Evolutionary conservation across 2,797 vertebrate genomes (phyloP).

Genomic region (Oreochromis mossambicus): DNA sequence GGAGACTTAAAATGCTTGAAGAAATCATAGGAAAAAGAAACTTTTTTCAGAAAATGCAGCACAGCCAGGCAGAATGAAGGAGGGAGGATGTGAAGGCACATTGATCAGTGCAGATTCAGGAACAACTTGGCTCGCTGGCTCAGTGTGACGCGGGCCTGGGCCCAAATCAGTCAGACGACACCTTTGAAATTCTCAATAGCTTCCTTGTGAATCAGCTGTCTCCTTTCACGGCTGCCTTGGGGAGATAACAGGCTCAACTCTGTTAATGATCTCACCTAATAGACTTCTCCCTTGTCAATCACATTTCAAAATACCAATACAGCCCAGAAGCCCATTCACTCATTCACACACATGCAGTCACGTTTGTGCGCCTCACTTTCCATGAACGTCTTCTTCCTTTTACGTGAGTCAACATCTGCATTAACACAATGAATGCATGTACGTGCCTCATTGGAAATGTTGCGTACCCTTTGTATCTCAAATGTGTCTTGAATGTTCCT

Average conservation of each 20-base stretch:
- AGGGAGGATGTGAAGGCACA: conserved; percentile 45
- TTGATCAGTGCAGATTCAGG: conserved; percentile 69
- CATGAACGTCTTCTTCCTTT: background rate
- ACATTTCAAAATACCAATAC: conserved; percentile 76
- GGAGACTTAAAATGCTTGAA: conserved; percentile 45
- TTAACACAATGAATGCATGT: background rate
- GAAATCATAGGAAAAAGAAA: conserved; percentile 33
- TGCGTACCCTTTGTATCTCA: background rate
- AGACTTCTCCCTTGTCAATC: conserved; percentile 81
- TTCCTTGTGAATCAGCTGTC: conserved; percentile 75
- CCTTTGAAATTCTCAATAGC: conserved; percentile 81
- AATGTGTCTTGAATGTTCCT: background rate
- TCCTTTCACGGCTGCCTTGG: conserved; percentile 77
- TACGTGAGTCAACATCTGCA: conserved; percentile 17
- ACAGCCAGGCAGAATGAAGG: conserved; percentile 1
- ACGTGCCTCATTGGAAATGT: background rate
- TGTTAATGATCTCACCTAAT: conserved; percentile 84
- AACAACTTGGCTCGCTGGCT: conserved; percentile 52
- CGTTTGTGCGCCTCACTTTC: background rate
- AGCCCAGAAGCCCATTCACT: conserved; percentile 40
- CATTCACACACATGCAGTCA: background rate
- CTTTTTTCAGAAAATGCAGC: background rate
- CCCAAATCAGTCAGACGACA: conserved; percentile 78
- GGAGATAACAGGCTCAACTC: conserved; percentile 79
- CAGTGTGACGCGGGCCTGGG: conserved; percentile 55